Evolutionary conservation across 2,888 invertebrate species (phyloP).

Genomic region (Zeuzera pyrina): DNA sequence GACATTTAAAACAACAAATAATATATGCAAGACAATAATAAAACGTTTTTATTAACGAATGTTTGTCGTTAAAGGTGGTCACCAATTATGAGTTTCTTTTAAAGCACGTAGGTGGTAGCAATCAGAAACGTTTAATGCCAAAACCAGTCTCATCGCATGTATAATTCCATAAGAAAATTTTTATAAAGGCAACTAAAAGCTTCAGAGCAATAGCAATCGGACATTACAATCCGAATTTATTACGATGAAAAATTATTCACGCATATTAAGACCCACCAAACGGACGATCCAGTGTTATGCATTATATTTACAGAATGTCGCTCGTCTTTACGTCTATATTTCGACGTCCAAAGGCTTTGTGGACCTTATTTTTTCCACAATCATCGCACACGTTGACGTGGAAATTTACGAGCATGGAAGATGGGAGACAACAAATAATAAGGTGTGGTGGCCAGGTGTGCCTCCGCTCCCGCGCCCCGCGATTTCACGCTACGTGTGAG

Average conservation of each 20-base stretch:
- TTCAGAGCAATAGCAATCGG: conserved; percentile 56
- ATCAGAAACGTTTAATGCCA: conserved; percentile 37
- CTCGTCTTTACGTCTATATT: conserved; percentile 47
- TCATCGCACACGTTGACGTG: conserved; percentile 70
- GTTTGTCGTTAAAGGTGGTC: conserved; percentile 33
- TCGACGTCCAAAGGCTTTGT: conserved; percentile 64
- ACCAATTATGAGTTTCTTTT: conserved; percentile 38
- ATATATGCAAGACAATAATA: conserved; percentile 29
- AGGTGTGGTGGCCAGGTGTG: conserved; percentile 52
- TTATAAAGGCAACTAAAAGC: conserved; percentile 51
- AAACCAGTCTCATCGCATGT: conserved; percentile 38
- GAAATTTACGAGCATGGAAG: conserved; percentile 70
- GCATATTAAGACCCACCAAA: conserved; percentile 50
- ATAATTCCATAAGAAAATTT: conserved; percentile 36
- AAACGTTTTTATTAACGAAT: conserved; percentile 30
- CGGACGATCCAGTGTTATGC: conserved; percentile 31
- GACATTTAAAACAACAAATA: no score
- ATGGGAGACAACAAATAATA: conserved; percentile 71
- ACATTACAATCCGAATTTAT: conserved; percentile 69
- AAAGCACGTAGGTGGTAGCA: conserved; percentile 44
- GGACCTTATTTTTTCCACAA: conserved; percentile 59
- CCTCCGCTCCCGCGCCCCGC: conserved; percentile 53
- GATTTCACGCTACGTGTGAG: conserved; percentile 71
- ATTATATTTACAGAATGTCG: conserved; percentile 28
- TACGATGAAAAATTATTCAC: conserved; percentile 68